phyloP scores from a whole-genome alignment of 1,140 invertebrate genomes.

The Ericerus pela region DNA sequence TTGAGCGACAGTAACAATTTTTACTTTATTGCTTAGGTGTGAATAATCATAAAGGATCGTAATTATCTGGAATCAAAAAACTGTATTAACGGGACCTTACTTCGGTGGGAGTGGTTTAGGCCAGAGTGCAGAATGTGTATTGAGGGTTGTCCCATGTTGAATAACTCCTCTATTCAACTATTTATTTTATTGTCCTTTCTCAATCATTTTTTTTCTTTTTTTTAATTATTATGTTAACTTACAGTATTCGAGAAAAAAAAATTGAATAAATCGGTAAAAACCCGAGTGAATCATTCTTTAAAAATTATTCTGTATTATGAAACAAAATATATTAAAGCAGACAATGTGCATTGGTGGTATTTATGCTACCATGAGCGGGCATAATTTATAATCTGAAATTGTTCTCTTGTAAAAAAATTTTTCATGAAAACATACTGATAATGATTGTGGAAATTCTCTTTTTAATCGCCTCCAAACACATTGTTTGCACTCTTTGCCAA shows the following conservation, averaged over 20 bases:
- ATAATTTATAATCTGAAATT: slow-evolving; percentile 13
- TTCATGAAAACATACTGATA: not conserved
- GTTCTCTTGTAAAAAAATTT: slow-evolving; percentile 5
- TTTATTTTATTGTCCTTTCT: no score
- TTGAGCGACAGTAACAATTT: not conserved
- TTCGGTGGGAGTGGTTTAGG: slow-evolving; percentile 19
- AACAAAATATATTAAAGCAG: no score
- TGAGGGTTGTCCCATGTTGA: slow-evolving; percentile 28
- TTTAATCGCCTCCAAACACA: slow-evolving; percentile 28
- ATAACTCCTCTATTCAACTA: no score
- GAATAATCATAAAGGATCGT: slow-evolving; percentile 24
- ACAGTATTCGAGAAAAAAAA: no score
- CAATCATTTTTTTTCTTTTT: no score
- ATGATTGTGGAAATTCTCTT: slow-evolving; percentile 13
- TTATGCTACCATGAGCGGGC: slow-evolving; percentile 2
- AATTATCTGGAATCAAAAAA: slow-evolving; percentile 17
- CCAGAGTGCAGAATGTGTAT: slow-evolving; percentile 31
- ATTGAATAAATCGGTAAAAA: no score
- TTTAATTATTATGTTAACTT: no score
- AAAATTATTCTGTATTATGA: no score
- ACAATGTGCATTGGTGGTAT: slow-evolving; percentile 24
- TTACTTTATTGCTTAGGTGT: slow-evolving; percentile 23
- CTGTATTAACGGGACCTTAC: not conserved
- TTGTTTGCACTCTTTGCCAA: slow-evolving; percentile 28
- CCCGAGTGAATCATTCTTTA: no score